Conservation (phyloP, 2,888 invertebrate species). For the Pseudolycoriella hygida region DNA sequence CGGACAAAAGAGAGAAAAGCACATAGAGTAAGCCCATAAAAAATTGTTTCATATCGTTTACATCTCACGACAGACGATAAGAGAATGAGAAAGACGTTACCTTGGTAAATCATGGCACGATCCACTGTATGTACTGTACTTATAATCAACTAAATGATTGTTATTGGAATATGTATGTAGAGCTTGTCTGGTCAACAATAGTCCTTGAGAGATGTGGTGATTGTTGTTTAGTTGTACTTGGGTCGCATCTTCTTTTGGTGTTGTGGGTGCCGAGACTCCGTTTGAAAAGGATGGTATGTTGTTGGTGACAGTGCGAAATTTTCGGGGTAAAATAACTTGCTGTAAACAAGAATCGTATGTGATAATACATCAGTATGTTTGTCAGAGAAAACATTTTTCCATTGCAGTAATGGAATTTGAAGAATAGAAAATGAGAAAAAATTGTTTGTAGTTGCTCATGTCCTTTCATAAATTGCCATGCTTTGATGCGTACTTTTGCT, state of each 20-base stretch:
- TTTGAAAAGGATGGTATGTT: constrained; percentile 23
- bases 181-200: constrained; percentile 40
- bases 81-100: constrained; percentile 25
- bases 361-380: neutral
- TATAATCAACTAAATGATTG: constrained; percentile 82
- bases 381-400: too few relatives aligned
- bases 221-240: neutral
- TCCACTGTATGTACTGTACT: constrained; percentile 76
- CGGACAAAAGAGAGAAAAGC: too few relatives aligned
- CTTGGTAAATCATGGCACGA: constrained; percentile 74
- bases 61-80: neutral
- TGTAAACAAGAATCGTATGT: constrained; percentile 22
- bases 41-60: neutral
- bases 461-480: too few relatives aligned
- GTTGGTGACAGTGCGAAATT: constrained; percentile 57
- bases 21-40: neutral
- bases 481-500: too few relatives aligned
- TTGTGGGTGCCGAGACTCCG: constrained; percentile 10
- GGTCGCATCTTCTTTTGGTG: neutral
- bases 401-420: too few relatives aligned
- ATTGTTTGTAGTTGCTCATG: too few relatives aligned
- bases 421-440: too few relatives aligned
- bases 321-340: constrained; percentile 64
- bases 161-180: constrained; percentile 60
- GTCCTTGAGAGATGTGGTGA: constrained; percentile 21